Conservation (phyloP, 2,797 vertebrate genomes). For the Characodon lateralis region DNA sequence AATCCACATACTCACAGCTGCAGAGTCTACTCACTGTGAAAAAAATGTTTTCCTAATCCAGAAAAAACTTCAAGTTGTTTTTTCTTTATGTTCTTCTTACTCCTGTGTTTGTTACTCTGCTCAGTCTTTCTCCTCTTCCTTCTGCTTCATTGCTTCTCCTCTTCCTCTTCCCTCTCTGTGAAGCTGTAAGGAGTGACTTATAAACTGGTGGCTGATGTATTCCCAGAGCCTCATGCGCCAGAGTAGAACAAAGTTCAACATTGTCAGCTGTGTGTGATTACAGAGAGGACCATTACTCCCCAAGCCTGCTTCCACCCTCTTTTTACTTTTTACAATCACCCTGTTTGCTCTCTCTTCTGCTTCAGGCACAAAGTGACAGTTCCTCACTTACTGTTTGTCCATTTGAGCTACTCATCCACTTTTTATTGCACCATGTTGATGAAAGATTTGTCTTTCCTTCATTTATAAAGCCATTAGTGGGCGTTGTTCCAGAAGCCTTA, state of each 20-base stretch:
- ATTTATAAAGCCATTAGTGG: slow-evolving; percentile 41
- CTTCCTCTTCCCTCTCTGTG: neutral
- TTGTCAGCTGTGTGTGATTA: neutral
- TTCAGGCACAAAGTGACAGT: slow-evolving; percentile 1
- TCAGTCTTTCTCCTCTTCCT: slow-evolving; percentile 1
- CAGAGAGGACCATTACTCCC: neutral
- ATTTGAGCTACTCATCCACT: slow-evolving; percentile 41
- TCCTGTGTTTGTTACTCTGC: slow-evolving; percentile 8
- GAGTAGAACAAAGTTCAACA: slow-evolving; percentile 48
- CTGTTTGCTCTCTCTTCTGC: slow-evolving; percentile 10
- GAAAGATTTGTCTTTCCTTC: slow-evolving; percentile 45
- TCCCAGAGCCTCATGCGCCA: slow-evolving; percentile 15
- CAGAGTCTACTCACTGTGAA: neutral
- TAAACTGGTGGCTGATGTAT: slow-evolving; percentile 51
- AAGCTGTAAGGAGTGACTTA: slow-evolving; percentile 37
- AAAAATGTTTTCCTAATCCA: neutral
- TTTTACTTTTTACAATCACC: slow-evolving; percentile 29
- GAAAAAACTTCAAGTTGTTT: neutral
- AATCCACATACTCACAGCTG: slow-evolving; percentile 53
- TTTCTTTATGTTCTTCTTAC: neutral
- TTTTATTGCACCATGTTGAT: slow-evolving; percentile 37
- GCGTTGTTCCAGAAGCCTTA: neutral
- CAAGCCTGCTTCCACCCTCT: neutral
- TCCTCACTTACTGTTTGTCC: slow-evolving; percentile 38
- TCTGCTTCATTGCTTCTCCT: slow-evolving; percentile 1